A percentile compares a stretch with the other conserved stretches of the same genome.
phyloP scores from a whole-genome alignment of 2,797 vertebrate species.

The Rhinoraja longicauda region DNA sequence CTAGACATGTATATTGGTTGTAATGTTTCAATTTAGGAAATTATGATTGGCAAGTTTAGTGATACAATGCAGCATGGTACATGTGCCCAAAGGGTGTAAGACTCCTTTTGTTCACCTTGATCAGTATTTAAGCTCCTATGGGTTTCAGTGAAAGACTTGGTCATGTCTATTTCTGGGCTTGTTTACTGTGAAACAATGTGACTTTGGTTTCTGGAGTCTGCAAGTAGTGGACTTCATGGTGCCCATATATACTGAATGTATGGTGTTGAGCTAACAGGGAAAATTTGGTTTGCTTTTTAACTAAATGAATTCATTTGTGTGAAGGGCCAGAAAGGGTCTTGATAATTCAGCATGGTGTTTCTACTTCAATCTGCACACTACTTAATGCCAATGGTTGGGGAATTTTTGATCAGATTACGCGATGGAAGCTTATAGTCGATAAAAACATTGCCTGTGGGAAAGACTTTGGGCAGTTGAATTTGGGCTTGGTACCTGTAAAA shows the following conservation, averaged over 20 bases:
- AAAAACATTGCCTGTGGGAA: not conserved
- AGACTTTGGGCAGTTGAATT: not conserved
- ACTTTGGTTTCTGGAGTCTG: slow-evolving; percentile 17
- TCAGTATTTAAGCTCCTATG: not conserved
- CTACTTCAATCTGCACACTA: not conserved
- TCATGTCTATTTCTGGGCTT: no score
- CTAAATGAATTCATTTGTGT: not conserved
- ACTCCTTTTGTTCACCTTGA: not conserved
- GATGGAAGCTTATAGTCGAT: not conserved
- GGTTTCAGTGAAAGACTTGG: not conserved
- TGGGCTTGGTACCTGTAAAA: not conserved
- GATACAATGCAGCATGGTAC: not conserved
- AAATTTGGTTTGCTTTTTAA: not conserved
- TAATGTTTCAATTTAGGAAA: no score
- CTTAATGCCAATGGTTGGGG: not conserved
- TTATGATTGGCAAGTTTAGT: no score
- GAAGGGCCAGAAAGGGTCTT: not conserved
- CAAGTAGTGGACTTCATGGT: not conserved
- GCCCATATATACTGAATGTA: not conserved
- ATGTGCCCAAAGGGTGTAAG: not conserved
- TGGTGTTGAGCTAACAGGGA: not conserved
- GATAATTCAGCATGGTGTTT: not conserved
- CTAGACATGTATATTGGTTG: no score
- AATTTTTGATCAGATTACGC: not conserved
- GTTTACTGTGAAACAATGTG: not conserved